Percentiles rank a stretch among this genome's conserved stretches.
Evolutionary conservation across 2,888 invertebrate species (phyloP).

Genomic region (Apamea anceps): DNA sequence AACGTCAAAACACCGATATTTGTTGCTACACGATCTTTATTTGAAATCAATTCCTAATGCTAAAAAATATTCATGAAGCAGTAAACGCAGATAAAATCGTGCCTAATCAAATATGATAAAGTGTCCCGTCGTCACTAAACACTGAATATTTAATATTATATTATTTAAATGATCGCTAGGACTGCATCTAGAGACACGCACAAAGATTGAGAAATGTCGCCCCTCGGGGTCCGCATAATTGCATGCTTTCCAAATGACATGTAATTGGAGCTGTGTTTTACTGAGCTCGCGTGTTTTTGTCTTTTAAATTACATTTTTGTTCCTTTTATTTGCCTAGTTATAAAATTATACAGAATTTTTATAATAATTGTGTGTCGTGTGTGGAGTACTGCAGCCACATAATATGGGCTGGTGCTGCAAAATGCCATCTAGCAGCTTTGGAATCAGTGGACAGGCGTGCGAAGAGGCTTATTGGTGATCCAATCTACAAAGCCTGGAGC

Average conservation of each 20-base stretch:
- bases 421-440: too few species aligned
- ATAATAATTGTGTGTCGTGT: slow-evolving; percentile 14
- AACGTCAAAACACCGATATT: slow-evolving; percentile 21
- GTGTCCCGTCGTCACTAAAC: slow-evolving; percentile 56
- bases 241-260: slow-evolving; percentile 79
- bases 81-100: slow-evolving; percentile 42
- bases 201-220: slow-evolving; percentile 77
- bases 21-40: slow-evolving; percentile 23
- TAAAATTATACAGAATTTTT: slow-evolving; percentile 59
- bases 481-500: too few species aligned
- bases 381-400: too few species aligned
- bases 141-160: slow-evolving; percentile 64
- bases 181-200: slow-evolving; percentile 71
- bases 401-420: too few species aligned
- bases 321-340: slow-evolving; percentile 65
- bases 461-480: too few species aligned
- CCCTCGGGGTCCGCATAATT: slow-evolving; percentile 76
- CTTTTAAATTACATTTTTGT: slow-evolving; percentile 64
- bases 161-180: slow-evolving; percentile 65
- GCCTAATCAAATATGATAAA: slow-evolving; percentile 57
- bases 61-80: slow-evolving; percentile 42
- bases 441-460: too few species aligned
- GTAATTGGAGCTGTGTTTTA: slow-evolving; percentile 77
- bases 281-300: slow-evolving; percentile 70
- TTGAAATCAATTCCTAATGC: slow-evolving; percentile 29